phyloP scores from a whole-genome alignment of 2,888 invertebrate genomes.

The Odontocolon sp. region DNA sequence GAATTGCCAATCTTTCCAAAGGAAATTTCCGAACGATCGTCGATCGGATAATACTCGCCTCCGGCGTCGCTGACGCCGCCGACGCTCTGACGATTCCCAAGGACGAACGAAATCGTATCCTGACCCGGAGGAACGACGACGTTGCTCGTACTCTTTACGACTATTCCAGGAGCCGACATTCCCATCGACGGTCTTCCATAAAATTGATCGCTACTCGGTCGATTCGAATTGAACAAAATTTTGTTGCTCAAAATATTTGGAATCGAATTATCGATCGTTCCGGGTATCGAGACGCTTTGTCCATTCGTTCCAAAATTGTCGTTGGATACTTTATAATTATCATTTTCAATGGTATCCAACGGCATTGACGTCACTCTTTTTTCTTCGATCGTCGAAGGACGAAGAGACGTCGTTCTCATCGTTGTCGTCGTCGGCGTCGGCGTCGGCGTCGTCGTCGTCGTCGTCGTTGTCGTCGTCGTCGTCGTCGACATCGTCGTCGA shows the following conservation, averaged over 20 bases:
- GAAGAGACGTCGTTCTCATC: not conserved
- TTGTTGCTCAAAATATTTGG: slow-evolving; percentile 52
- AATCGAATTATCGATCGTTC: slow-evolving; percentile 56
- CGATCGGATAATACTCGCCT: slow-evolving; percentile 47
- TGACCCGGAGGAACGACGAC: slow-evolving; percentile 85
- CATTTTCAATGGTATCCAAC: slow-evolving; percentile 62
- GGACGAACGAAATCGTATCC: slow-evolving; percentile 85
- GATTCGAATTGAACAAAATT: slow-evolving; percentile 60
- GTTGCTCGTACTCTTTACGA: slow-evolving; percentile 84
- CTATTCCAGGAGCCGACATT: slow-evolving; percentile 35
- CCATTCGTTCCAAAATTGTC: slow-evolving; percentile 66
- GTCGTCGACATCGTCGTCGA: slow-evolving; percentile 61
- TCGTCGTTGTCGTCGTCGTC: slow-evolving; percentile 50
- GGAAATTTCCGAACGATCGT: slow-evolving; percentile 63
- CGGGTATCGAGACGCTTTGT: slow-evolving; percentile 47
- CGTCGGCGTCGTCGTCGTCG: not conserved
- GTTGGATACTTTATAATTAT: slow-evolving; percentile 35
- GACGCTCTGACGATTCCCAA: slow-evolving; percentile 85
- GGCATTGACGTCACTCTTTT: slow-evolving; percentile 72
- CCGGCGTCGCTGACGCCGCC: slow-evolving; percentile 45
- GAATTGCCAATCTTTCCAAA: slow-evolving; percentile 57
- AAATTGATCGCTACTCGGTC: slow-evolving; percentile 59
- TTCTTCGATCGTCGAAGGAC: slow-evolving; percentile 10
- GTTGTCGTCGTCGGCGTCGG: not conserved
- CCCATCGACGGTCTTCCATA: slow-evolving; percentile 41